Conservation (phyloP, 2,113 vertebrate species). For the Sphaerodactylus townsendi region DNA sequence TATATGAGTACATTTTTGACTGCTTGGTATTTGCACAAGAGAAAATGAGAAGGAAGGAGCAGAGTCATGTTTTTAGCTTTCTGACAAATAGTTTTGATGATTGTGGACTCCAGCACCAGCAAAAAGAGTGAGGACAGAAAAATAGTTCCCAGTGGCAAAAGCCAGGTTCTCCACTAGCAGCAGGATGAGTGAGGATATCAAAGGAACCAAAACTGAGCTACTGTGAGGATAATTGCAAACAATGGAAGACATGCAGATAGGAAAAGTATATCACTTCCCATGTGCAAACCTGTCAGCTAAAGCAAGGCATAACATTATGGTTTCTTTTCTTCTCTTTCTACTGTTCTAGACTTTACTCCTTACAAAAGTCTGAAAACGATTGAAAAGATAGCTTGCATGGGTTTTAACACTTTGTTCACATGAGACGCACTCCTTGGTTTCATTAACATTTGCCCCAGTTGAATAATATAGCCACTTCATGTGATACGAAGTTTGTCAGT, state of each 20-base stretch:
- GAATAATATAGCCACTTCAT: too few species aligned
- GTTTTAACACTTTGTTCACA: neutral
- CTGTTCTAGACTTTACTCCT: neutral
- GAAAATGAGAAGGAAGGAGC: constrained; percentile 38
- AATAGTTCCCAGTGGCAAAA: constrained; percentile 66
- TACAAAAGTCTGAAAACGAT: neutral
- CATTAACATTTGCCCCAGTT: neutral
- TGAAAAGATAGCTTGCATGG: neutral
- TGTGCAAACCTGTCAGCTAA: constrained; percentile 6
- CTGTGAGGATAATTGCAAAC: constrained; percentile 59
- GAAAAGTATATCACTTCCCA: constrained; percentile 40
- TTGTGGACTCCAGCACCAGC: constrained; percentile 42
- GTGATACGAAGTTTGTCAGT: too few species aligned
- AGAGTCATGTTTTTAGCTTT: constrained; percentile 41
- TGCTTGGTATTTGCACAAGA: constrained; percentile 24
- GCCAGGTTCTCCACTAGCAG: constrained; percentile 64
- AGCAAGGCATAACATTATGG: neutral
- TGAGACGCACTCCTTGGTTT: neutral
- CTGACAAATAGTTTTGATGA: constrained; percentile 53
- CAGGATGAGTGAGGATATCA: constrained; percentile 72
- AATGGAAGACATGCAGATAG: constrained; percentile 44
- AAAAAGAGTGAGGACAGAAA: constrained; percentile 73
- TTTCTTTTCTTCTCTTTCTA: neutral
- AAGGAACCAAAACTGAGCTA: constrained; percentile 60
- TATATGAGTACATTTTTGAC: constrained; percentile 29